A percentile compares a stretch with the other conserved stretches of the same genome.
phyloP scores from a whole-genome alignment of 2,113 vertebrate species.

The Pungitius pungitius region DNA sequence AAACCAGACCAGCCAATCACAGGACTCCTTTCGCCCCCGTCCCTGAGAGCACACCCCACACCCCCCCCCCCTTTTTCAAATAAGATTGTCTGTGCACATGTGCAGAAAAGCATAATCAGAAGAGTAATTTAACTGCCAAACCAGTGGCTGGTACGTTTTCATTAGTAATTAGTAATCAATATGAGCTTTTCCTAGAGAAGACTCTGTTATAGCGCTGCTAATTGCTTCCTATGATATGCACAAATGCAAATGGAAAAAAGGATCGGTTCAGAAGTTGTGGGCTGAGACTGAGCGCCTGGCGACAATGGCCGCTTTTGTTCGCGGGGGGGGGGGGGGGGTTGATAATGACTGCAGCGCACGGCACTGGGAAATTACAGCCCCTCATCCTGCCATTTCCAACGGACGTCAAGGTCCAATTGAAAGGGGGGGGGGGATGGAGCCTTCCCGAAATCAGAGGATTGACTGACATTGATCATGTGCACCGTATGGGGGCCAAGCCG shows the following conservation, averaged over 20 bases:
- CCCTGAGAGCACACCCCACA: constrained; percentile 26
- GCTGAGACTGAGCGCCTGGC: constrained; percentile 30
- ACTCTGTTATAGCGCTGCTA: constrained; percentile 60
- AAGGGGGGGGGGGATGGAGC: constrained; percentile 72
- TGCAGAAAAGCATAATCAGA: constrained; percentile 52
- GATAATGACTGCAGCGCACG: constrained; percentile 73
- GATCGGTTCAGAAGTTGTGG: constrained; percentile 50
- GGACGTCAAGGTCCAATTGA: constrained; percentile 77
- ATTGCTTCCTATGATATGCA: constrained; percentile 70
- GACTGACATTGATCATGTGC: constrained; percentile 62
- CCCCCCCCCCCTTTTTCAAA: constrained; percentile 35
- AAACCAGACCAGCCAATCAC: constrained; percentile 48
- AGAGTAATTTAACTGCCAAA: constrained; percentile 50
- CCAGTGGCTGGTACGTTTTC: constrained; percentile 67
- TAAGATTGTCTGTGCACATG: constrained; percentile 30
- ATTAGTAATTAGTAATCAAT: constrained; percentile 82
- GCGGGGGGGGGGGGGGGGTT: constrained; percentile 47
- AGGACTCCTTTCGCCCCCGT: constrained; percentile 15
- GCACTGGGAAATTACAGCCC: constrained; percentile 71
- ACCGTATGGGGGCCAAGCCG: constrained; percentile 31
- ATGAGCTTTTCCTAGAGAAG: constrained; percentile 72
- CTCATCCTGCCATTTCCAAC: constrained; percentile 71
- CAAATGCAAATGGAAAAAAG: constrained; percentile 66
- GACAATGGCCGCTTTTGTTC: constrained; percentile 66
- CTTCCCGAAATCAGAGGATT: constrained; percentile 64